Conservation (phyloP, 2,113 vertebrate genomes). For the Isichthys henryi region DNA sequence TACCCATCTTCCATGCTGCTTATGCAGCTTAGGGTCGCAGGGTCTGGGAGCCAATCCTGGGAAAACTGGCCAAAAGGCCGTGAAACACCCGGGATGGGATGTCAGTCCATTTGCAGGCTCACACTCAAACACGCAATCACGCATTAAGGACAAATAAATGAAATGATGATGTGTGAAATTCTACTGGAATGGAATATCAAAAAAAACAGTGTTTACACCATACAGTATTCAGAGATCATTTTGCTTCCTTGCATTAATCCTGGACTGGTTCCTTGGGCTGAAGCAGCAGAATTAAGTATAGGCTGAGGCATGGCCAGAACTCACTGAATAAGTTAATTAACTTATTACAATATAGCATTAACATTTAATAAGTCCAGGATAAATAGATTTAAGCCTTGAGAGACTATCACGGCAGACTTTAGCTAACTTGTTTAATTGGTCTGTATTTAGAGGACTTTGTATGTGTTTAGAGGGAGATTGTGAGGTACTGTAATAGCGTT, state of each 20-base stretch:
- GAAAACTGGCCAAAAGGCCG: not conserved
- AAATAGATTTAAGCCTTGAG: slow-evolving; percentile 9
- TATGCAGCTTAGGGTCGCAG: not conserved
- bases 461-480: not conserved
- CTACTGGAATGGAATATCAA: not conserved
- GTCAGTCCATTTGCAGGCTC: not conserved
- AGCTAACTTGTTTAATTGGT: slow-evolving; percentile 1
- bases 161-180: not conserved
- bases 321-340: not conserved
- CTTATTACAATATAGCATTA: slow-evolving; percentile 11
- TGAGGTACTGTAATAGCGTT: not conserved
- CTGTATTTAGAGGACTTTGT: not conserved
- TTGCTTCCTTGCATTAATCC: not conserved
- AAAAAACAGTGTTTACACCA: not conserved
- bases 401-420: not conserved
- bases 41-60: not conserved
- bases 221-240: not conserved
- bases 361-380: slow-evolving; percentile 12
- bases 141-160: not conserved
- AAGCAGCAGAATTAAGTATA: not conserved
- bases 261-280: not conserved
- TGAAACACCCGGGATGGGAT: not conserved
- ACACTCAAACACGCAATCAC: not conserved
- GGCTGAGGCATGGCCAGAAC: not conserved
- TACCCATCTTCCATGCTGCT: not conserved